phyloP scores from a whole-genome alignment of 2,113 vertebrate genomes.

The Mixornis gularis region DNA sequence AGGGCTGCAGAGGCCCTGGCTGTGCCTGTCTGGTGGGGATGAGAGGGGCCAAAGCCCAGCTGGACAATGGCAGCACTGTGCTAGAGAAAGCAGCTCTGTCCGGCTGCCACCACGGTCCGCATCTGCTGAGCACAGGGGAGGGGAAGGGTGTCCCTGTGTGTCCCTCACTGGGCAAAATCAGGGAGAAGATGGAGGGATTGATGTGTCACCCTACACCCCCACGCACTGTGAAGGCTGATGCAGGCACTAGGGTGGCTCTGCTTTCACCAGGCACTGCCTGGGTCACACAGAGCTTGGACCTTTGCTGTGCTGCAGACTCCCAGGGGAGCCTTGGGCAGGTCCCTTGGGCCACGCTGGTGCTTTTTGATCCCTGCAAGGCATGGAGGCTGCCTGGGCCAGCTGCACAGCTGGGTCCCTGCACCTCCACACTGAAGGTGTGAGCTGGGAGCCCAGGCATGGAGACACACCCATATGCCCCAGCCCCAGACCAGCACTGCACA shows the following conservation, averaged over 20 bases:
- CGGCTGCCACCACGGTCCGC: rapidly evolving
- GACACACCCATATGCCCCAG: rapidly evolving
- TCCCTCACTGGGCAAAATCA: background rate
- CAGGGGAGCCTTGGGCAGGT: background rate
- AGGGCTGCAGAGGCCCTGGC: background rate
- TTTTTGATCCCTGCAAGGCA: background rate
- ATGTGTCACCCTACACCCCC: rapidly evolving
- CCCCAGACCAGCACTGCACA: rapidly evolving
- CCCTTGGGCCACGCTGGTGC: rapidly evolving
- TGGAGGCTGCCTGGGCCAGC: background rate
- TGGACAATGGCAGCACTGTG: conserved; percentile 13
- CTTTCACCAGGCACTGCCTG: rapidly evolving
- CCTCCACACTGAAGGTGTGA: rapidly evolving
- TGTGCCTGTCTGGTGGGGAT: background rate
- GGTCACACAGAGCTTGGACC: background rate
- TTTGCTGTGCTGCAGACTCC: background rate
- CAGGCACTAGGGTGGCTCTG: background rate
- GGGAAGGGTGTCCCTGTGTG: background rate
- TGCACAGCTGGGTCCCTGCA: background rate
- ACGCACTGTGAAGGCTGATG: rapidly evolving
- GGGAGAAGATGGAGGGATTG: background rate
- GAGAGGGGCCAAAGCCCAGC: background rate
- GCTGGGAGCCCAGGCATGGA: background rate
- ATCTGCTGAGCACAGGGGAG: background rate
- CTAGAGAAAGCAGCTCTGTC: conserved; percentile 23